phyloP scores from a whole-genome alignment of 1,140 invertebrate genomes.

The Phymastichus coffea region DNA sequence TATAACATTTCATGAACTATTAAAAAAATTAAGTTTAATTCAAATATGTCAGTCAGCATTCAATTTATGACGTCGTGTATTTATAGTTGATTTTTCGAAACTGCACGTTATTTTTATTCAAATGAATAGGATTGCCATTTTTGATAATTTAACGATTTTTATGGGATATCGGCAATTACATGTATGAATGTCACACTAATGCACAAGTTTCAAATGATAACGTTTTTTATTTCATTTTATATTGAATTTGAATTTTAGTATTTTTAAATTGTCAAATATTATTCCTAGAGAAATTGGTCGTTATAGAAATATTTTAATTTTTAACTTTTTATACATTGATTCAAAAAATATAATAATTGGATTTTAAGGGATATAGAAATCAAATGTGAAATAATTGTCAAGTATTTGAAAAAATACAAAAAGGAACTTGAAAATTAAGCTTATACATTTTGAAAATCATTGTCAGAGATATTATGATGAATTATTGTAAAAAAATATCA shows the following conservation, averaged over 20 bases:
- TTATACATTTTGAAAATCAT: too few species aligned
- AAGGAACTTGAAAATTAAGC: too few species aligned
- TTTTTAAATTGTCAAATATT: constrained; percentile 14
- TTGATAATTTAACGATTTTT: too few species aligned
- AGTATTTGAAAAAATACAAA: constrained; percentile 35
- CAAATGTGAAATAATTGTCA: constrained; percentile 10
- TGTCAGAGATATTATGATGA: too few species aligned
- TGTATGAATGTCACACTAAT: constrained; percentile 8
- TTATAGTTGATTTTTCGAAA: too few species aligned
- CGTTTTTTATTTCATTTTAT: constrained; percentile 17
- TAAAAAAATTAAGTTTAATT: too few species aligned
- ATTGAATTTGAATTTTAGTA: constrained; percentile 18
- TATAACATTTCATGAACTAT: too few species aligned
- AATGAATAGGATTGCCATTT: too few species aligned
- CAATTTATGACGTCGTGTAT: too few species aligned
- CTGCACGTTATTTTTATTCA: too few species aligned
- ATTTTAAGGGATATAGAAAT: constrained; percentile 13
- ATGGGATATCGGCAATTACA: too few species aligned
- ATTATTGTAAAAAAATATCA: constrained; percentile 31
- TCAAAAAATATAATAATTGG: not conserved
- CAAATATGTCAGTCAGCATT: too few species aligned
- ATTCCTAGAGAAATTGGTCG: not conserved
- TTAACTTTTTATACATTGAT: constrained; percentile 7
- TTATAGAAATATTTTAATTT: constrained; percentile 15
- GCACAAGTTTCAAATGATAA: constrained; percentile 21